Evolutionary conservation across 2,888 invertebrate genomes (phyloP), one percentile per base, ranked within the genome.

Genomic region (Melangyna quadrimaculata): DNA sequence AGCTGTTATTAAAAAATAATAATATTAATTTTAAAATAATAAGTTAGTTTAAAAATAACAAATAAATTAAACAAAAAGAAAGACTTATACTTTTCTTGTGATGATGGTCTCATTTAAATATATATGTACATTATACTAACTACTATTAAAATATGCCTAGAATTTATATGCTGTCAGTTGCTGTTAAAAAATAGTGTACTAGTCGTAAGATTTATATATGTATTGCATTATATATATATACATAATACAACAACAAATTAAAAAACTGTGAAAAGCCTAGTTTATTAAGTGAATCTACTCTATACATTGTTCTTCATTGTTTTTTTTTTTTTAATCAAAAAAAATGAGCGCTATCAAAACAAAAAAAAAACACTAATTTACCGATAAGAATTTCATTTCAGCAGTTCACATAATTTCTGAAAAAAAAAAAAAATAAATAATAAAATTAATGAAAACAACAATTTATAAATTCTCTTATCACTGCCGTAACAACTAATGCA

Each of bases 71-170:
- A 40, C n/a, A 40, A 17, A 59, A 71, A 75, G 9, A 55, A 77
- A 72, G 67, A 61, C 35, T 43, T 72, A 24, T 61, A 63, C 40
- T 78, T 78, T 78, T 63, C 65, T 78, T 78, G 73, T 83, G 83
- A 78, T 78, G 78, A 74, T 78, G 70, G 79, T 83, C 83, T 83
- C 83, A 78, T 83, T 73, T 70, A 53, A 78, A 78, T 55, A 70
- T 78, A 35, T 83, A 63, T 82, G 71, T 77, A 74, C 55, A 40
- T 69, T 59, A 45, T 53, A 61, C 72, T 61, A 48, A 40, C 37
- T 43, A 65, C 22, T 43, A 57, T 57, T 22, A 35, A 69, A 35
- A 27, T 69, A 61, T 72, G 48, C 32, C 45, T 65, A 65, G 29
- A 65, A 45, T 65, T 45, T 65, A 65, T 29, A 27, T 65, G 65